Evolutionary conservation across 2,797 vertebrate species (phyloP).

Genomic region (Gouania willdenowi): DNA sequence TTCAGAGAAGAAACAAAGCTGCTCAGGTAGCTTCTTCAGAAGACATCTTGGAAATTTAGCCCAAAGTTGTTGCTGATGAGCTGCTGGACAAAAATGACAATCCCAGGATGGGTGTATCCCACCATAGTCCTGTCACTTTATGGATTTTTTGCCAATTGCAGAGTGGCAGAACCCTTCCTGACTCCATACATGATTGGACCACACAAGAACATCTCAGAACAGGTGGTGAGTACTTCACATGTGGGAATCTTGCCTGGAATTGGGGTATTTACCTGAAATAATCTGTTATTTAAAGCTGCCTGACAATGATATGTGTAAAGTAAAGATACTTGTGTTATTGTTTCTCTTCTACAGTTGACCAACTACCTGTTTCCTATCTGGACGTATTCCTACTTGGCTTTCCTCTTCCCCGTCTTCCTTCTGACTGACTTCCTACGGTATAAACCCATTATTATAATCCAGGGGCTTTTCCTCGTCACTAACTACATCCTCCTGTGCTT

Average conservation of each 20-base stretch:
- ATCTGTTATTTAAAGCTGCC: too few relatives aligned
- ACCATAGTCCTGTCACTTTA: slow-evolving; percentile 68
- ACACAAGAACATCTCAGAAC: slow-evolving; percentile 73
- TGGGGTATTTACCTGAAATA: too few relatives aligned
- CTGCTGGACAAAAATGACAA: slow-evolving; percentile 29
- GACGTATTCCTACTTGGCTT: slow-evolving; percentile 75
- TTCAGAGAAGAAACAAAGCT: background rate
- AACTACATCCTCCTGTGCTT: slow-evolving; percentile 72
- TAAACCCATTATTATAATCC: slow-evolving; percentile 70
- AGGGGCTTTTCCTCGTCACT: slow-evolving; percentile 68
- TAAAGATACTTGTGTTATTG: too few relatives aligned
- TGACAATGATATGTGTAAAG: too few relatives aligned
- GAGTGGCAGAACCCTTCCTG: slow-evolving; percentile 76
- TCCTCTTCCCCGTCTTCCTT: slow-evolving; percentile 72
- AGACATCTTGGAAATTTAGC: too few relatives aligned
- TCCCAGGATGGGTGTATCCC: slow-evolving; percentile 62
- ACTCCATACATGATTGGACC: slow-evolving; percentile 76
- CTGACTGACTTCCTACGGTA: slow-evolving; percentile 72
- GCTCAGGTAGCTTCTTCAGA: too few relatives aligned
- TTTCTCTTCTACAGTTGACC: slow-evolving; percentile 59
- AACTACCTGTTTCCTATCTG: slow-evolving; percentile 78
- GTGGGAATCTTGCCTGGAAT: too few relatives aligned
- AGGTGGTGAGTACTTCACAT: slow-evolving; percentile 60
- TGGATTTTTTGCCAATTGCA: slow-evolving; percentile 73
- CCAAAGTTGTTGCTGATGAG: too few relatives aligned